A percentile compares a stretch with the other conserved stretches of the same genome.
These are phyloP conservation scores for Muricea muricata DNA, from an alignment of 92 coral and sea anemone genomes.

Conservation along the genomic window DNA sequence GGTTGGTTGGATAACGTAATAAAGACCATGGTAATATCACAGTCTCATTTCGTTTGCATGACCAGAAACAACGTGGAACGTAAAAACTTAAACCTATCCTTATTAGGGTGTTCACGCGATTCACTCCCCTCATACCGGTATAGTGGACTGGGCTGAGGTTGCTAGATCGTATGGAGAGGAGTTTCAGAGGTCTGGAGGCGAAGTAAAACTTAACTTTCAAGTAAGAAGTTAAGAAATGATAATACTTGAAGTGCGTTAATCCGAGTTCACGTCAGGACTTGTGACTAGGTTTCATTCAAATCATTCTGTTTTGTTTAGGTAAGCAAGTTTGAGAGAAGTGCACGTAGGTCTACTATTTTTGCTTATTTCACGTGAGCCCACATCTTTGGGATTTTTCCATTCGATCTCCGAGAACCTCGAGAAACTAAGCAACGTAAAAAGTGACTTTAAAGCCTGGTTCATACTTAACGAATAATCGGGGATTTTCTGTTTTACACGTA, in stretches of 20 bases:
- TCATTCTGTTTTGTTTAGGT: conserved; percentile 58
- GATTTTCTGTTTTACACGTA: too few relatives aligned
- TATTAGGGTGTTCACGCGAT: conserved; percentile 91
- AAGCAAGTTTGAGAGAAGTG: conserved; percentile 73
- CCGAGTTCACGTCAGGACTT: too few relatives aligned
- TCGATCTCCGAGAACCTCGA: too few relatives aligned
- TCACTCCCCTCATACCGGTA: conserved; percentile 95
- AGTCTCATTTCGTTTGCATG: not conserved
- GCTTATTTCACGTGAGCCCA: too few relatives aligned
- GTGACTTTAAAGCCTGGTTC: too few relatives aligned
- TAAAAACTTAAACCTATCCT: conserved; percentile 6
- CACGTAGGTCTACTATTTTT: conserved; percentile 29
- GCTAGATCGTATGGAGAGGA: conserved; percentile 87
- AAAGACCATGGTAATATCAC: too few relatives aligned
- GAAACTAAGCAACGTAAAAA: too few relatives aligned
- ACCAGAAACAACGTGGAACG: not conserved
- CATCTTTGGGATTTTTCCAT: too few relatives aligned
- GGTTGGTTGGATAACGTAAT: not conserved
- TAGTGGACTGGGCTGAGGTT: conserved; percentile 95
- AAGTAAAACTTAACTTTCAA: conserved; percentile 84
- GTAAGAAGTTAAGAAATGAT: conserved; percentile 34
- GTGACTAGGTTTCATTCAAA: too few relatives aligned
- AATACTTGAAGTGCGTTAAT: too few relatives aligned
- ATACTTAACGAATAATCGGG: too few relatives aligned
- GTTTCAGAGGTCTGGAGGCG: conserved; percentile 85